These are phyloP conservation scores for Ciconia maguari DNA, from an alignment of 2,113 vertebrate genomes.

Conservation along the genomic window DNA sequence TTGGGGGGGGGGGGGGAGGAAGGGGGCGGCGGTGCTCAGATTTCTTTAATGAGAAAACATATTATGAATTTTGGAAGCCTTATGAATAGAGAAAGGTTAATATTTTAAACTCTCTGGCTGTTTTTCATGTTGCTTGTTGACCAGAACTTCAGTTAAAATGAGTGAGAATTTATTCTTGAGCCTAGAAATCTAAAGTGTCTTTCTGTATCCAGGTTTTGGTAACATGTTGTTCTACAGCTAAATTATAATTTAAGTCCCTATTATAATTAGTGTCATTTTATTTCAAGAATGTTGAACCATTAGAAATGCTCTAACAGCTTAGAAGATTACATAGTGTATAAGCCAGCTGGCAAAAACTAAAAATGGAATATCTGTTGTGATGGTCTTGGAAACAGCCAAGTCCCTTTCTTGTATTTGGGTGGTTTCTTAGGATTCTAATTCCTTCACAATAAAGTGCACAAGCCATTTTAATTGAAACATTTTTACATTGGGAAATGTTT, in stretches of 20 bases:
- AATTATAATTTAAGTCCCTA: not conserved
- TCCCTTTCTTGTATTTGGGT: not conserved
- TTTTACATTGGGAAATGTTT: not conserved
- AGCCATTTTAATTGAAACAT: not conserved
- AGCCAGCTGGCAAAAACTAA: not conserved
- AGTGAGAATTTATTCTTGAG: not conserved
- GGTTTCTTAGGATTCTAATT: not conserved
- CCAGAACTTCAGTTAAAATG: not conserved
- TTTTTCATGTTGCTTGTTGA: not conserved
- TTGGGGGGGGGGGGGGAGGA: no score
- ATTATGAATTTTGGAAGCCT: not conserved
- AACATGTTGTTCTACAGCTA: not conserved
- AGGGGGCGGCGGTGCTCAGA: no score
- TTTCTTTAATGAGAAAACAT: not conserved
- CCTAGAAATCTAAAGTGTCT: not conserved
- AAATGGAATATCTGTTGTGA: not conserved
- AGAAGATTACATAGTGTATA: not conserved
- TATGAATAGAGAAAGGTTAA: not conserved
- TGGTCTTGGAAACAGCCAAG: not conserved
- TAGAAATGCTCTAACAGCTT: constrained; percentile 7
- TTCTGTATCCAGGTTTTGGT: not conserved
- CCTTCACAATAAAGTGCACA: not conserved
- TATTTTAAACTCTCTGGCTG: not conserved
- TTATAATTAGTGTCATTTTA: not conserved
- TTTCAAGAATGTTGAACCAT: constrained; percentile 7